These are phyloP conservation scores for Misgurnus anguillicaudatus DNA, from an alignment of 2,113 vertebrate genomes.

Conservation along the genomic window DNA sequence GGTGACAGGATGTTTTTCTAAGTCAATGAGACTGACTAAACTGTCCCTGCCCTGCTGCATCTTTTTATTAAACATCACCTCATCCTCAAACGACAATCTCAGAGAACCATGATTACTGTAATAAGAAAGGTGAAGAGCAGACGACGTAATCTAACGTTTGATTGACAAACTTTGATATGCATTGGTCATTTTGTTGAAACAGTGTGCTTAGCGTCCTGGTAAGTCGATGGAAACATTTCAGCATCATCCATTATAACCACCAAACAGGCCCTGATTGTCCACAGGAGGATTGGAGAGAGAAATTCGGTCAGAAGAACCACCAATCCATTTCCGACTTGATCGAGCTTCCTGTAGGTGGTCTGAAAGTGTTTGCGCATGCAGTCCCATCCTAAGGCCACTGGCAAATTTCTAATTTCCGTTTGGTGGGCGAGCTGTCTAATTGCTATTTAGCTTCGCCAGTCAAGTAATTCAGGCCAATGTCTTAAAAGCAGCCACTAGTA, in stretches of 20 bases:
- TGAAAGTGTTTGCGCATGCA: conserved; percentile 59
- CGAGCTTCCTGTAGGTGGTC: conserved; percentile 54
- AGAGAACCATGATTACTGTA: conserved; percentile 50
- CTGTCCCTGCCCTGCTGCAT: conserved; percentile 19
- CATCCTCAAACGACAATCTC: conserved; percentile 43
- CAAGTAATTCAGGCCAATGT: conserved; percentile 77
- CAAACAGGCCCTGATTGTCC: conserved; percentile 14
- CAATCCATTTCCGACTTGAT: conserved; percentile 58
- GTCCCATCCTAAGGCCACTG: conserved; percentile 73
- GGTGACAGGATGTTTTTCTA: conserved; percentile 46
- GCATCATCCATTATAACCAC: conserved; percentile 15
- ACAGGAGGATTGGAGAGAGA: neutral
- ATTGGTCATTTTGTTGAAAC: conserved; percentile 16
- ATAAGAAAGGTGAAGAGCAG: conserved; percentile 42
- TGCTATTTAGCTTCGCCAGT: conserved; percentile 79
- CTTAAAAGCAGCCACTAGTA: conserved; percentile 77
- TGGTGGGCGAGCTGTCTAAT: conserved; percentile 76
- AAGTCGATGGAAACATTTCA: conserved; percentile 21
- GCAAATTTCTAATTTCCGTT: conserved; percentile 81
- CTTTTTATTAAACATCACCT: conserved; percentile 53
- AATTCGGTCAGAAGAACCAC: conserved; percentile 35
- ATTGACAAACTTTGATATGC: conserved; percentile 58
- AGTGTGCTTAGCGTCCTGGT: neutral
- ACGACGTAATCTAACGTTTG: conserved; percentile 47
- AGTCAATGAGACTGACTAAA: conserved; percentile 38